Evolutionary conservation across 2,113 vertebrate species (phyloP), one percentile per base, ranked within the genome.

Genomic region (Ciconia boyciana): DNA sequence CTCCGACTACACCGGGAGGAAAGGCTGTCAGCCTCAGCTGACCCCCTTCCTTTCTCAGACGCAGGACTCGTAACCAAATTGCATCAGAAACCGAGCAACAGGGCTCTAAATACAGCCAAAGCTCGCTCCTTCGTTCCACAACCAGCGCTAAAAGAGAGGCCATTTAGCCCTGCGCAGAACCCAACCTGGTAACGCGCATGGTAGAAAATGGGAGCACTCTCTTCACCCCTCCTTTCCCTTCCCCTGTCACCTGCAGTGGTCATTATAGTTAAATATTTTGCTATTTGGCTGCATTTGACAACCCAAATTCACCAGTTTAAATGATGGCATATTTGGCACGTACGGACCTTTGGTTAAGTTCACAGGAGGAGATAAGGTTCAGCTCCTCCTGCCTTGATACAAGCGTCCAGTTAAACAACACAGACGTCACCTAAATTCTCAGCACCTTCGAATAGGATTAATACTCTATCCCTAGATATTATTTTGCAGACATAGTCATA

Each of bases 21-120:
- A 18, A 36, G 9, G 9, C 5, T 32, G 22, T 13, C 58, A 10
- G 34, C 14, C 48, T 46, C 65, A 8, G 54, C 21, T 28, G 16
- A 12, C 32, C 48, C 55, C 13, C 1, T 9, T 46, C 46, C 65
- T 25, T 26, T 52, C 48, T 16, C 54, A 36, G 21, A 26, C 25
- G 14, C 41, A 24, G 22, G 26, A 32, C 6, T 36, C 11, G 0
- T 3, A 31, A 46, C 15, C 25, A 3, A 52, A 43, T 0, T 54
- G 75, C 13, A 49, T 24, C 26, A 55, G 57, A 28, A 34, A 41
- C 16, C 3, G 9, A 41, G 18, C 16, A 39, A 32, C 43, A n/a
- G 6, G 25, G 17, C 25, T 41, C 25, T 32, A 11, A 43, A 8
- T 9, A 9, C 13, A 51, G n/a, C n/a, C 51, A 16, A 29, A 15